These are phyloP conservation scores for Enoplosus armatus DNA, from an alignment of 2,797 vertebrate species.

Conservation along the genomic window DNA sequence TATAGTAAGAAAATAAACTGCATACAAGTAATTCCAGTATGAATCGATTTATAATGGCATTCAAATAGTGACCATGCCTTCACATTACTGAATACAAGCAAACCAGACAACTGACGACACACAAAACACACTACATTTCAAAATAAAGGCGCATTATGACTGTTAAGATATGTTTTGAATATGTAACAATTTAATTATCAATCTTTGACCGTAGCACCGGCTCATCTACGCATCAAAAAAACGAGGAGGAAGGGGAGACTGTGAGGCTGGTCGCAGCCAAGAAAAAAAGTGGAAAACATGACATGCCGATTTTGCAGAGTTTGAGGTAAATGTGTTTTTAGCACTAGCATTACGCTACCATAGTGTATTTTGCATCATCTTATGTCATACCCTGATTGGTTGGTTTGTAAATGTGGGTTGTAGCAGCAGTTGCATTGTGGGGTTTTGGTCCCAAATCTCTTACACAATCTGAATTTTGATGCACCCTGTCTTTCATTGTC, in stretches of 20 bases:
- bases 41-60: background rate
- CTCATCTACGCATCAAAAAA: background rate
- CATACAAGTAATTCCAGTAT: background rate
- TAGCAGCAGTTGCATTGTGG: background rate
- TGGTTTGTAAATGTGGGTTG: background rate
- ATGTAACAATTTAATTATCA: background rate
- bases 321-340: constrained; percentile 5
- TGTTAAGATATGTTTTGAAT: background rate
- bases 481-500: background rate
- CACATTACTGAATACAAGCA: background rate
- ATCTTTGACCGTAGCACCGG: background rate
- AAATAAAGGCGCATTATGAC: constrained; percentile 2
- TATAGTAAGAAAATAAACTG: background rate
- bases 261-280: background rate
- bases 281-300: background rate
- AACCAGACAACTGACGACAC: background rate
- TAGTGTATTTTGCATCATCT: background rate
- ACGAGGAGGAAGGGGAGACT: background rate
- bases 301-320: background rate
- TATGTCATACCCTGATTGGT: background rate
- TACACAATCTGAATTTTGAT: background rate
- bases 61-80: background rate
- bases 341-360: background rate
- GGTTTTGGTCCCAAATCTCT: background rate
- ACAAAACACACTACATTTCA: background rate